These are phyloP conservation scores for Dendroctonus valens DNA, from an alignment of 1,140 invertebrate species.

Conservation along the genomic window DNA sequence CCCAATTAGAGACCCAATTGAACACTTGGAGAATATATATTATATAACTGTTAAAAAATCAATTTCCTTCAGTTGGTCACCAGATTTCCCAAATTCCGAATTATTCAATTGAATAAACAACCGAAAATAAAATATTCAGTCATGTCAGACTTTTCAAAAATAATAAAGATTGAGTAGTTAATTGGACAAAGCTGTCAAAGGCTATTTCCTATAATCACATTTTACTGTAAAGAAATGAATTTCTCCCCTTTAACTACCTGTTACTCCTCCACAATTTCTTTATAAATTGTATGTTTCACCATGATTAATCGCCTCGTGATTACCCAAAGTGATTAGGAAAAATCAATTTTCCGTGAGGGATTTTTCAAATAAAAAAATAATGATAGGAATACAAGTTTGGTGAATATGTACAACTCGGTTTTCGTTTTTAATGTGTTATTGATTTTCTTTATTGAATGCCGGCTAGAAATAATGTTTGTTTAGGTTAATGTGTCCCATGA, in stretches of 20 bases:
- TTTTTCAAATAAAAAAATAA: constrained; percentile 13
- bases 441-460: constrained; percentile 21
- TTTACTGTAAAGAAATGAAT: no score
- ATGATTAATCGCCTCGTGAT: constrained; percentile 19
- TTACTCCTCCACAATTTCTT: constrained; percentile 1
- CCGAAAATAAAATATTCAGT: no score
- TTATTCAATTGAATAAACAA: no score
- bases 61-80: no score
- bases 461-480: constrained; percentile 21
- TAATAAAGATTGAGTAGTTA: no score
- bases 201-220: no score
- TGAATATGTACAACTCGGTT: constrained; percentile 10
- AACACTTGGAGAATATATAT: no score
- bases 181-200: no score
- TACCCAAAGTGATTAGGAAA: constrained; percentile 21
- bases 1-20: no score
- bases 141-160: no score
- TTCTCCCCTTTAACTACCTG: background rate
- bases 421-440: constrained; percentile 19
- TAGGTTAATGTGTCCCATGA: constrained; percentile 14
- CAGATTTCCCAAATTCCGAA: no score
- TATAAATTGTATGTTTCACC: constrained; percentile 2
- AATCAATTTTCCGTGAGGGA: constrained; percentile 19
- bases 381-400: constrained; percentile 10
- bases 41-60: no score